A percentile compares a stretch with the other conserved stretches of the same genome.
phyloP scores from a whole-genome alignment of 2,888 invertebrate genomes.

The Cheilosia vulpina region DNA sequence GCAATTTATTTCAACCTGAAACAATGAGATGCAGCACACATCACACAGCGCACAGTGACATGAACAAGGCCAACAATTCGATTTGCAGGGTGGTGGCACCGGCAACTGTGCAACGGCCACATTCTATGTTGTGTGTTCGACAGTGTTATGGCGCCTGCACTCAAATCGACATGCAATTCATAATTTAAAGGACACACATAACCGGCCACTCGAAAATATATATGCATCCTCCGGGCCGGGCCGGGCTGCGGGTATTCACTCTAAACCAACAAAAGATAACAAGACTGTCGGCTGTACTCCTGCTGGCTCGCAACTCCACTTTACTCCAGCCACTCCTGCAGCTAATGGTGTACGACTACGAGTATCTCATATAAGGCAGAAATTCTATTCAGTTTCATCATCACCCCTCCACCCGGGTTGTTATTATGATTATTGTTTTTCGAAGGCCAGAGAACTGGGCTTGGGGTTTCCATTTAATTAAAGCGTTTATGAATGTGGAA shows the following conservation, averaged over 20 bases:
- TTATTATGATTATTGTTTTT: conserved; percentile 66
- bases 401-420: not conserved
- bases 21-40: conserved; percentile 31
- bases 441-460: conserved; percentile 42
- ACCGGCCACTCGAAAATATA: conserved; percentile 35
- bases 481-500: conserved; percentile 33
- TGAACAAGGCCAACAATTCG: conserved; percentile 44
- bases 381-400: conserved; percentile 16
- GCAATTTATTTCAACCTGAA: conserved; percentile 24
- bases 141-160: conserved; percentile 31
- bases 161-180: conserved; percentile 59
- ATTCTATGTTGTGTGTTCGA: conserved; percentile 8
- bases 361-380: conserved; percentile 15
- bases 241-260: not conserved
- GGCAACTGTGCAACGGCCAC: conserved; percentile 2
- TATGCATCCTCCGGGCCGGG: conserved; percentile 15
- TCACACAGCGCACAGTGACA: conserved; percentile 24
- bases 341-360: not conserved
- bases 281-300: conserved; percentile 7
- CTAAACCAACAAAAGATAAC: conserved; percentile 17
- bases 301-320: not conserved
- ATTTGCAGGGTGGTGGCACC: not conserved
- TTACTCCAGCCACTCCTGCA: not conserved
- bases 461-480: conserved; percentile 59
- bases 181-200: conserved; percentile 47